Evolutionary conservation across 2,113 vertebrate genomes (phyloP).

Genomic region (Otis tarda): DNA sequence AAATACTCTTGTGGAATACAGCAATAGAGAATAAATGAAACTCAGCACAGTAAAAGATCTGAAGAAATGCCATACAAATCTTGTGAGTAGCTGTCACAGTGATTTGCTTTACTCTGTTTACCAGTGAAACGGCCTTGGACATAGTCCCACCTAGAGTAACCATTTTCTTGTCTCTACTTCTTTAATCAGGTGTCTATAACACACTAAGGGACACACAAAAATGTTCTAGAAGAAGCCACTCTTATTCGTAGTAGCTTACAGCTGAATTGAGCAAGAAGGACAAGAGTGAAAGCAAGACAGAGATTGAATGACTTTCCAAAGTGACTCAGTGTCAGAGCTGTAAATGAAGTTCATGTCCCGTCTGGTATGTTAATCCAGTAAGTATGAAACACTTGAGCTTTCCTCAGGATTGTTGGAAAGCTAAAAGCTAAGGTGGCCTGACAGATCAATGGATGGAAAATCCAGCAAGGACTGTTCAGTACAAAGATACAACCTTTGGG

Average conservation of each 20-base stretch:
- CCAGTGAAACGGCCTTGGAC: background rate
- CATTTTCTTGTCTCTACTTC: background rate
- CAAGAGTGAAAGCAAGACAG: background rate
- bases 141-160: background rate
- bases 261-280: background rate
- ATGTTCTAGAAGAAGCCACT: background rate
- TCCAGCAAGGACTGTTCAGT: background rate
- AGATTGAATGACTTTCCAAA: background rate
- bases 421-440: background rate
- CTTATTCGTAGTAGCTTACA: background rate
- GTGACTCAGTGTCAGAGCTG: background rate
- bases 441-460: background rate
- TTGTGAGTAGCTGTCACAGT: background rate
- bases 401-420: background rate
- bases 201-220: background rate
- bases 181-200: background rate
- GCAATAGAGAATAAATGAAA: background rate
- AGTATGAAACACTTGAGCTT: background rate
- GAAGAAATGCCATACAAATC: fast-evolving
- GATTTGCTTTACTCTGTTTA: background rate
- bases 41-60: background rate
- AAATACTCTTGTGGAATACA: background rate
- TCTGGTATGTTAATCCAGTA: background rate
- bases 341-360: background rate
- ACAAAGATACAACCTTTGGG: background rate